Evolutionary conservation across 2,113 vertebrate species (phyloP), one percentile per base, ranked within the genome.

Genomic region (Oreamnos americanus): DNA sequence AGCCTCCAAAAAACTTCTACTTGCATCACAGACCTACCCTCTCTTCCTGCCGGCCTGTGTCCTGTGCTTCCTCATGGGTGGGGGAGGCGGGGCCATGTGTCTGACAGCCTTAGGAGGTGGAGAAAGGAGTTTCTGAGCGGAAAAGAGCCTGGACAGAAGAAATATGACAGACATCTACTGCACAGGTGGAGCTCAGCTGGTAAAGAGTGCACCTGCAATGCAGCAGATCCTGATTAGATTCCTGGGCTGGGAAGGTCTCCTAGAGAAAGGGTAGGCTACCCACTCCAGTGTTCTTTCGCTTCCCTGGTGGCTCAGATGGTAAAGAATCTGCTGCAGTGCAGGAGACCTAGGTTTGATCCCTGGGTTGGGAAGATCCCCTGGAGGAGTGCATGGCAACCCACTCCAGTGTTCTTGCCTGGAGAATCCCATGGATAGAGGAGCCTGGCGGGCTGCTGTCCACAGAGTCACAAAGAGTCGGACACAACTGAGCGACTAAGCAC

Each of bases 401-500:
- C 19, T 39, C n/a, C n/a, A 71, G n/a, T 23, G 23, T 39, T 23
- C n/a, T 23, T 12, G 67, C 67, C n/a, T 71, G 19, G n/a, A 39
- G 67, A 71, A 39, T 6, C 0, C n/a, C 67, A 36, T 12, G 67
- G 67, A 36, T 19, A 71, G 19, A 71, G 10, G n/a, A 39, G 67
- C 64, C 64, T 71, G 64, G 64, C 0, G 0, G 19, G n/a, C n/a
- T 71, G 64, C 64, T 6, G n/a, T 36, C 64, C 64, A 23, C 1
- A 5, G 64, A 4, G 19, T 36, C 19, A 36, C 64, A 21, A 67
- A 67, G 64, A 71, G n/a, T 36, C 5, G 9, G n/a, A 71, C 5
- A 23, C 1, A 0, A 12, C 64, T 71, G n/a, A 71, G n/a, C 1
- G 1, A 23, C n/a, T 36, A 6, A 71, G n/a, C 64, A 36, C n/a